Conservation (phyloP, 2,797 vertebrate genomes). For the Pseudopleuronectes americanus region DNA sequence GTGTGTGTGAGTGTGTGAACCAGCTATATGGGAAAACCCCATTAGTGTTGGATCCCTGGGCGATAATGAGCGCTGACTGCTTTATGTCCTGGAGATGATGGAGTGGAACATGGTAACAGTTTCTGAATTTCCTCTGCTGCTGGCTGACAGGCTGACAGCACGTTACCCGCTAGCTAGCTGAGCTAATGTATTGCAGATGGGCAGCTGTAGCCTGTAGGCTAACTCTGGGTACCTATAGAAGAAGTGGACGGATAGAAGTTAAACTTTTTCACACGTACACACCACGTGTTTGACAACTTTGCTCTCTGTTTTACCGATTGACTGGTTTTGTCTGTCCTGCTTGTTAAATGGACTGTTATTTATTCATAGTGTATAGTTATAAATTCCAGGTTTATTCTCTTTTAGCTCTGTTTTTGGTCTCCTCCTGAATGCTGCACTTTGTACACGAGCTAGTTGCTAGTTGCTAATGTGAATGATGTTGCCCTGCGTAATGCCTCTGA, state of each 20-base stretch:
- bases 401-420: background rate
- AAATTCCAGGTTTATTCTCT: background rate
- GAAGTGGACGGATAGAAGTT: too few relatives aligned
- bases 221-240: too few relatives aligned
- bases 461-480: conserved; percentile 39
- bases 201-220: conserved; percentile 10
- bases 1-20: conserved; percentile 26
- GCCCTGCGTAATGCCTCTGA: conserved; percentile 33
- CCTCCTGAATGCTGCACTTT: too few relatives aligned
- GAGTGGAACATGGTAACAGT: conserved; percentile 69
- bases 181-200: conserved; percentile 26
- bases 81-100: conserved; percentile 81
- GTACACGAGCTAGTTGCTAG: too few relatives aligned
- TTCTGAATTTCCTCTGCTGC: conserved; percentile 66
- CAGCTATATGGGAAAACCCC: conserved; percentile 73
- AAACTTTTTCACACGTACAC: too few relatives aligned
- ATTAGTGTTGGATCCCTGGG: conserved; percentile 73
- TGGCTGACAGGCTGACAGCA: conserved; percentile 64
- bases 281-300: too few relatives aligned
- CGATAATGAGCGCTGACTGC: conserved; percentile 79
- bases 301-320: too few relatives aligned
- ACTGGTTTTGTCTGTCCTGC: too few relatives aligned
- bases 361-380: too few relatives aligned
- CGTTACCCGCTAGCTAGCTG: conserved; percentile 34
- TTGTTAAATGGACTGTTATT: too few relatives aligned